Evolutionary conservation across 2,113 vertebrate genomes (phyloP).

Genomic region (Notiomystis cincta): DNA sequence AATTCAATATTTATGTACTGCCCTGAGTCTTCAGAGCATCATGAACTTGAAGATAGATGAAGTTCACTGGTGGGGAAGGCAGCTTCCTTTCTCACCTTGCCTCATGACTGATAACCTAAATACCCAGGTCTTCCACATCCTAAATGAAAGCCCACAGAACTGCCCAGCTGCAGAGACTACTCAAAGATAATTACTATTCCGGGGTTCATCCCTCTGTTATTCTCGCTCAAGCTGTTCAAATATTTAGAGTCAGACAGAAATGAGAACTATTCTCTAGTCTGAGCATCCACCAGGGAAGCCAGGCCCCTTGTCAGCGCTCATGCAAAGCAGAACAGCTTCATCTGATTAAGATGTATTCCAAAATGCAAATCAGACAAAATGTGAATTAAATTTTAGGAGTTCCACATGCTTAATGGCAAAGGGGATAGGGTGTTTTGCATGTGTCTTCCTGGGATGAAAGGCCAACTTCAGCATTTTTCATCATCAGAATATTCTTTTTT

Average conservation of each 20-base stretch:
- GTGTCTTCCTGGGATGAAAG: background rate
- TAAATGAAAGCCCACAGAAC: background rate
- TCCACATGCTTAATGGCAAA: background rate
- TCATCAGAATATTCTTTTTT: background rate
- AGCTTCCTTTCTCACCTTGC: background rate
- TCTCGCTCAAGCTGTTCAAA: background rate
- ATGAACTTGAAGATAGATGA: background rate
- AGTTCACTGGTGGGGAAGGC: background rate
- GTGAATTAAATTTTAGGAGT: background rate
- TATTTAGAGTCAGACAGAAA: conserved; percentile 2
- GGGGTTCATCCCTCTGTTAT: background rate
- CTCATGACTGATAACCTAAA: background rate
- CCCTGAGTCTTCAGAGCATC: background rate
- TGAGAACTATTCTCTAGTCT: background rate
- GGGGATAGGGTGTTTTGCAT: background rate
- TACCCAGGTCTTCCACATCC: background rate
- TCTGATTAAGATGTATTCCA: background rate
- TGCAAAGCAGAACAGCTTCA: background rate
- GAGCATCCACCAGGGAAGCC: background rate
- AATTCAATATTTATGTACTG: background rate
- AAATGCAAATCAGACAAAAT: background rate
- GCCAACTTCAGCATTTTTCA: background rate
- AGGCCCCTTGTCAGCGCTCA: background rate
- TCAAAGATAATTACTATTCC: background rate
- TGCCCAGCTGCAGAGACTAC: background rate